A percentile compares a stretch with the other conserved stretches of the same genome.
These are phyloP conservation scores for Thamnaconus septentrionalis DNA, from an alignment of 2,113 vertebrate species.

Conservation along the genomic window DNA sequence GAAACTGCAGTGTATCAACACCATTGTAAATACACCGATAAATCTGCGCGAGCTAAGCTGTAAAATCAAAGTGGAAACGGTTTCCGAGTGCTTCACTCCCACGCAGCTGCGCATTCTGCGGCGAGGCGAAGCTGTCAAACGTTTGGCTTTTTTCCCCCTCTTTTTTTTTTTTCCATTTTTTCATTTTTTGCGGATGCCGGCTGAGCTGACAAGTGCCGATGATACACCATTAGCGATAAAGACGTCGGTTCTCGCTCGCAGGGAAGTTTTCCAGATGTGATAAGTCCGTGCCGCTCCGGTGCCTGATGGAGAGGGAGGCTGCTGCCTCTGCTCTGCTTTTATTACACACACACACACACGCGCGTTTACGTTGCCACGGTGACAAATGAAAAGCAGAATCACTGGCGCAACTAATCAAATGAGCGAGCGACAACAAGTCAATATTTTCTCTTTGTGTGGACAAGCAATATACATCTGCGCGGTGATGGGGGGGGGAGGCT, in stretches of 20 bases:
- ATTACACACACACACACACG: no score
- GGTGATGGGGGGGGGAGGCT: constrained; percentile 28
- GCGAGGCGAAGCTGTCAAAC: constrained; percentile 62
- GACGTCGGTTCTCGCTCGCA: constrained; percentile 52
- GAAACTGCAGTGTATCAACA: constrained; percentile 45
- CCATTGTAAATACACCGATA: constrained; percentile 45
- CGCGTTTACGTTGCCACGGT: constrained; percentile 56
- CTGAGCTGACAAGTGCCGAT: constrained; percentile 58
- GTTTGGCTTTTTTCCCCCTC: constrained; percentile 28
- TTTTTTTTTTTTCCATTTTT: no score
- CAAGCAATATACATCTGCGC: constrained; percentile 58
- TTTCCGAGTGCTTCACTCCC: constrained; percentile 56
- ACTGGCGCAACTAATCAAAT: constrained; percentile 66
- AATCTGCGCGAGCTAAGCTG: constrained; percentile 49
- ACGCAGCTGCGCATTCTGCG: constrained; percentile 52
- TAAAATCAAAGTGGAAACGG: constrained; percentile 59
- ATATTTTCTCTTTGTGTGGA: constrained; percentile 72
- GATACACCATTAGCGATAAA: constrained; percentile 57
- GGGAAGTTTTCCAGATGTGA: constrained; percentile 64
- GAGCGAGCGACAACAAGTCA: constrained; percentile 71
- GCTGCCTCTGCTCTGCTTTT: constrained; percentile 34
- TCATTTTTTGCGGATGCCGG: constrained; percentile 37
- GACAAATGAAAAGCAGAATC: constrained; percentile 71
- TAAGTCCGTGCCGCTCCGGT: constrained; percentile 45
- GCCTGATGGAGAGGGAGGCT: constrained; percentile 15